phyloP scores from a whole-genome alignment of 2,888 invertebrate genomes.

The Ceriagrion tenellum region DNA sequence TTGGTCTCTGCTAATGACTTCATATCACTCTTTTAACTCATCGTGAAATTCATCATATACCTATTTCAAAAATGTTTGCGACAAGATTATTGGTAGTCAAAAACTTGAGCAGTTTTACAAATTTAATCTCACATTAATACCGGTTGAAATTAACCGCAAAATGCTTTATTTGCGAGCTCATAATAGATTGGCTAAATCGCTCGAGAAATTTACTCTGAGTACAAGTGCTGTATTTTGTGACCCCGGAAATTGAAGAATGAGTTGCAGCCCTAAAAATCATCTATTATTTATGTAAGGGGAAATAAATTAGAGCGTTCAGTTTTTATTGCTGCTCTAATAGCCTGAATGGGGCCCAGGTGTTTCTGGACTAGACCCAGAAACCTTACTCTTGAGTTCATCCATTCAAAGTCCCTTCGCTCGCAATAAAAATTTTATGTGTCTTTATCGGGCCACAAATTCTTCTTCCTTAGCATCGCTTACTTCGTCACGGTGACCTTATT shows the following conservation, averaged over 20 bases:
- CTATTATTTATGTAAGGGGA: not conserved
- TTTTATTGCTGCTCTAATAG: slow-evolving; percentile 5
- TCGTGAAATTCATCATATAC: too few species aligned
- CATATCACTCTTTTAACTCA: too few species aligned
- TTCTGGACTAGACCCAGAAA: not conserved
- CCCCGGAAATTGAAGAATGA: not conserved
- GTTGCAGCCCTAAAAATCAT: not conserved
- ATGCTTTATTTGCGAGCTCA: too few species aligned
- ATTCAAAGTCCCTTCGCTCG: not conserved
- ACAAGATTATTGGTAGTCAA: too few species aligned
- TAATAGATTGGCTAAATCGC: too few species aligned
- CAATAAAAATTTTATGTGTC: slow-evolving; percentile 1
- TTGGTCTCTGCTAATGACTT: too few species aligned
- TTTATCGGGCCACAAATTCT: not conserved
- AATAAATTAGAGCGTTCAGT: not conserved
- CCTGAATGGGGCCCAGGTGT: not conserved
- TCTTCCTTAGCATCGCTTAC: not conserved
- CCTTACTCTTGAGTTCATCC: not conserved
- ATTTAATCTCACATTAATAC: too few species aligned
- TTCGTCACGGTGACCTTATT: not conserved
- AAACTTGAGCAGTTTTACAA: too few species aligned
- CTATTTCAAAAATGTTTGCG: too few species aligned
- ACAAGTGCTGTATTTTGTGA: too few species aligned
- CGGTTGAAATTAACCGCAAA: too few species aligned
- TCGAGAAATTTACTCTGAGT: too few species aligned